Evolutionary conservation across 2,797 vertebrate genomes (phyloP).

Genomic region (Sphenopsis melanotis): DNA sequence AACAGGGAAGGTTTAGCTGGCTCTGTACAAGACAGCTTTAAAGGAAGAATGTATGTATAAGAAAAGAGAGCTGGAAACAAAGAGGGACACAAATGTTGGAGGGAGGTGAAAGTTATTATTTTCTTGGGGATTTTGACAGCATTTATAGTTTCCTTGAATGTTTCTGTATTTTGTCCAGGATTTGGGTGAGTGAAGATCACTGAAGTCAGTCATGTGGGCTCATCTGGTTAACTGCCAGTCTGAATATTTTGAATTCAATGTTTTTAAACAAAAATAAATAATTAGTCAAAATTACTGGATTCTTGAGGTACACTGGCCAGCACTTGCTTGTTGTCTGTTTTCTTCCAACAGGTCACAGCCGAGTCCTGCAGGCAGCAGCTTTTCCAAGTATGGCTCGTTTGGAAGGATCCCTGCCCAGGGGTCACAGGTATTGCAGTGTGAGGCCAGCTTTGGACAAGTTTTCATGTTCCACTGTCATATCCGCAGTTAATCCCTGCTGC

Average conservation of each 20-base stretch:
- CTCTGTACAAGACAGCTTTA: background rate
- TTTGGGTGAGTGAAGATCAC: background rate
- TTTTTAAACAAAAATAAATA: background rate
- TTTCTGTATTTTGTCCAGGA: background rate
- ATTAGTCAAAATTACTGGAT: background rate
- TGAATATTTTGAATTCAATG: background rate
- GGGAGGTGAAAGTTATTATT: background rate
- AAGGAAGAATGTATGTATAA: background rate
- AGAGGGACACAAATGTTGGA: background rate
- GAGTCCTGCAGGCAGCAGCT: constrained; percentile 33
- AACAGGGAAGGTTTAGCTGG: background rate
- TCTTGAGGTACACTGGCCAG: background rate
- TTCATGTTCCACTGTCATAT: background rate
- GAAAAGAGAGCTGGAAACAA: background rate
- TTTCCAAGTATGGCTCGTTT: constrained; percentile 23
- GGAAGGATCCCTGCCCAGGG: background rate
- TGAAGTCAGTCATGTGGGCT: background rate
- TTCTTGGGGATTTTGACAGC: background rate
- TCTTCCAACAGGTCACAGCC: fast-evolving
- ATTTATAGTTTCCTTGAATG: background rate
- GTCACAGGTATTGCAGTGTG: constrained; percentile 60
- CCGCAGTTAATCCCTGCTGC: background rate
- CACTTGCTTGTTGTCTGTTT: background rate
- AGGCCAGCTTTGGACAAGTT: background rate
- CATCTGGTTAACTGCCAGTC: background rate